Evolutionary conservation across 2,888 invertebrate genomes (phyloP), one percentile per base, ranked within the genome.

Genomic region (Teleogryllus oceanicus): DNA sequence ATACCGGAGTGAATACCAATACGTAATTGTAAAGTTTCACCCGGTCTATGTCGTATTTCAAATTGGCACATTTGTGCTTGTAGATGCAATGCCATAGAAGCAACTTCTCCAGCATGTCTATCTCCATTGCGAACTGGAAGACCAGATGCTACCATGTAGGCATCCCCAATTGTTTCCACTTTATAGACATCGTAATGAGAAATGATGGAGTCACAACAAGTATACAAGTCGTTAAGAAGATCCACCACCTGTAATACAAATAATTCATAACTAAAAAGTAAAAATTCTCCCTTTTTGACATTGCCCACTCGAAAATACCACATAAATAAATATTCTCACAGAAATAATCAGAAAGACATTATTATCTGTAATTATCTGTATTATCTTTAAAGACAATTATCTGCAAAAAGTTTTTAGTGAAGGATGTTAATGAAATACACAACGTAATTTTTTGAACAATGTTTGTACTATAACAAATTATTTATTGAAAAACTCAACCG

Each of bases 141-240:
- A 0, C 94, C 94, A 16, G 94, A 93, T 0, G 93, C 94, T 50
- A 94, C 94, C 94, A 88, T 88, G 85, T 94, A 95, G 0, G 94
- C 94, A 84, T 94, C 94, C 0, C 94, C 94, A 84, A 94, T 94
- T 0, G 94, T 94, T 85, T 94, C 94, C 82, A 96, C 93, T 90
- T 97, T 97, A 86, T 95, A 95, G 10, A 94, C 94, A 85, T 95
- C 94, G 86, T 94, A 96, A 86, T 92, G 92, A 0, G 94, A 94
- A 84, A 96, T 95, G 81, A 96, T 94, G 0, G 94, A 93, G 85
- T 96, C 96, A 85, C 95, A 96, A 84, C 93, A 92, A 0, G 96
- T 96, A 87, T 96, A 96, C 78, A 96, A 88, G 85, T 96, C 95
- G 86, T 96, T 96, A 76, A 96, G 88, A 83, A 96, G 91, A 85